phyloP scores from a whole-genome alignment of 1,140 invertebrate species.

The Maniola jurtina region DNA sequence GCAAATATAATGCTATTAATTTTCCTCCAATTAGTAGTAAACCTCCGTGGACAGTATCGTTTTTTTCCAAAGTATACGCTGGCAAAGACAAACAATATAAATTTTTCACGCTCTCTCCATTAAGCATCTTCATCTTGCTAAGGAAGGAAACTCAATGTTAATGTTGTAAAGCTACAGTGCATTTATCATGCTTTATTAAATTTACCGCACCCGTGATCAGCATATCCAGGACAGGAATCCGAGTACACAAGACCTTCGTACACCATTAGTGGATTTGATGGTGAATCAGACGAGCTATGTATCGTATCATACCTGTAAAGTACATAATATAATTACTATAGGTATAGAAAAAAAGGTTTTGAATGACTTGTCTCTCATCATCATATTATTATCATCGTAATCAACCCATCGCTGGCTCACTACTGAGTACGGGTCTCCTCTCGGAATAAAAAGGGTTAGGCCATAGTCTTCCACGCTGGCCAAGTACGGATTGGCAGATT shows the following conservation, averaged over 20 bases:
- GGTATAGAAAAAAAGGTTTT: too few relatives aligned
- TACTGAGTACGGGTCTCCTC: too few relatives aligned
- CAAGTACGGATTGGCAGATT: too few relatives aligned
- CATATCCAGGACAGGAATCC: slow-evolving; percentile 47
- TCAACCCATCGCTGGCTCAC: too few relatives aligned
- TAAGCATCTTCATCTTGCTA: slow-evolving; percentile 26
- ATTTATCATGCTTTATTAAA: slow-evolving; percentile 10
- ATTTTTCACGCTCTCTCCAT: slow-evolving; percentile 39
- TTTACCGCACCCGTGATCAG: slow-evolving; percentile 39
- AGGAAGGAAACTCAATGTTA: slow-evolving; percentile 24
- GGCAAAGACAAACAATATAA: slow-evolving; percentile 56
- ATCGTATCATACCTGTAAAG: slow-evolving; percentile 45
- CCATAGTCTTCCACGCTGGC: too few relatives aligned
- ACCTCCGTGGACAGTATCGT: slow-evolving; percentile 53
- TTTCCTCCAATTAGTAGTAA: slow-evolving; percentile 55
- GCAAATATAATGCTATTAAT: slow-evolving; percentile 55
- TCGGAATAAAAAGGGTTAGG: too few relatives aligned
- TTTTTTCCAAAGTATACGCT: slow-evolving; percentile 43
- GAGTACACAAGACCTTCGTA: slow-evolving; percentile 47
- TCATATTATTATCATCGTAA: too few relatives aligned
- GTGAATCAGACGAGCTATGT: slow-evolving; percentile 34
- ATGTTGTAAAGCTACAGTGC: slow-evolving; percentile 12
- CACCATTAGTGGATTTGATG: slow-evolving; percentile 37
- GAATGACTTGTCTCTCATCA: too few relatives aligned
- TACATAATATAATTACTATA: too few relatives aligned